Evolutionary conservation across 2,113 vertebrate species (phyloP).

Genomic region (Apodemus speciosus): DNA sequence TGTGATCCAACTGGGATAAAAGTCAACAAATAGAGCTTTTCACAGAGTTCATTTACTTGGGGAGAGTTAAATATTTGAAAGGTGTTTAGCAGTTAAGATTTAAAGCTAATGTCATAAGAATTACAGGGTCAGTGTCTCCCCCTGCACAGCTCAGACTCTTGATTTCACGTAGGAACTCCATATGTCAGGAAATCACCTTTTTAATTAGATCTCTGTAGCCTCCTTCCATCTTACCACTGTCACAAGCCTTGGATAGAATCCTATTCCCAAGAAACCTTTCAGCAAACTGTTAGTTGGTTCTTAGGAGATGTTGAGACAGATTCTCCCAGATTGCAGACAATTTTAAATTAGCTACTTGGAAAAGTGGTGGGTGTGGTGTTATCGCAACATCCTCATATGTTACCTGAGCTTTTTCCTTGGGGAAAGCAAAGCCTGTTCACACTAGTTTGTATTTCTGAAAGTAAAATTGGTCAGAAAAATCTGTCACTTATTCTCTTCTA

Average conservation of each 20-base stretch:
- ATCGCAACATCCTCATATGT: constrained; percentile 69
- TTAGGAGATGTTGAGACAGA: constrained; percentile 70
- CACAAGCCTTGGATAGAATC: constrained; percentile 77
- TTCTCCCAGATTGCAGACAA: constrained; percentile 71
- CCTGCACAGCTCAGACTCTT: constrained; percentile 35
- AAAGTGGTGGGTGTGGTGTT: constrained; percentile 75
- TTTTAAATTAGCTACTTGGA: constrained; percentile 77
- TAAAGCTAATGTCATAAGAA: constrained; percentile 71
- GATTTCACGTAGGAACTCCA: constrained; percentile 70
- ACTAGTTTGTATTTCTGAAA: constrained; percentile 56
- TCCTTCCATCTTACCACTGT: constrained; percentile 74
- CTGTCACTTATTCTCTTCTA: not conserved
- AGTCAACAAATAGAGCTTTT: constrained; percentile 77
- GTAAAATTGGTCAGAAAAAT: not conserved
- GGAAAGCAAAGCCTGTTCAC: constrained; percentile 63
- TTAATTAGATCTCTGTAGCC: constrained; percentile 82
- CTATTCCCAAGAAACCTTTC: constrained; percentile 78
- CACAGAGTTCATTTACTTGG: constrained; percentile 59
- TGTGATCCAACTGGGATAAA: constrained; percentile 76
- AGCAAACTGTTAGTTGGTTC: constrained; percentile 73
- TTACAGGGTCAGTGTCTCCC: constrained; percentile 74
- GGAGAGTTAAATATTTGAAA: constrained; percentile 75
- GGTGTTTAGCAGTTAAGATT: constrained; percentile 72
- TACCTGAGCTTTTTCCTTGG: constrained; percentile 69
- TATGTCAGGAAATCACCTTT: constrained; percentile 80